Evolutionary conservation across 2,888 invertebrate genomes (phyloP).

Genomic region (Troides aeacus): DNA sequence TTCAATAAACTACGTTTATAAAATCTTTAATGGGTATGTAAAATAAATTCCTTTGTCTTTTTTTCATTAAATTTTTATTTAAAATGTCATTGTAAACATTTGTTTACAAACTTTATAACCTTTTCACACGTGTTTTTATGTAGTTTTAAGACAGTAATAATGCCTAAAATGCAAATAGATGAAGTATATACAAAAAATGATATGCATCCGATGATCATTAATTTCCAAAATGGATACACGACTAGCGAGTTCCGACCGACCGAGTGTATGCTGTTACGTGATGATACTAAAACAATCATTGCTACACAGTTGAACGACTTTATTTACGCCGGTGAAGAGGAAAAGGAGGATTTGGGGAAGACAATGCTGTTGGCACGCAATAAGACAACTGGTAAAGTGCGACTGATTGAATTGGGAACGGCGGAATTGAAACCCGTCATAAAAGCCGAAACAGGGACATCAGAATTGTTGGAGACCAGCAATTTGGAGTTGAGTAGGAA

Average conservation of each 20-base stretch:
- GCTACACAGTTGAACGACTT: slow-evolving; percentile 48
- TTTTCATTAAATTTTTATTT: not conserved
- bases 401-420: slow-evolving; percentile 55
- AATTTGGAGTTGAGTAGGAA: slow-evolving; percentile 77
- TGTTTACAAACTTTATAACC: slow-evolving; percentile 26
- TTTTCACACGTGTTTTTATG: slow-evolving; percentile 20
- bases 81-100: slow-evolving; percentile 6
- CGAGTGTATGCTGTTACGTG: slow-evolving; percentile 46
- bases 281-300: slow-evolving; percentile 45
- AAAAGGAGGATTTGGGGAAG: slow-evolving; percentile 48
- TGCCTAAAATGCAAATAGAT: slow-evolving; percentile 57
- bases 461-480: slow-evolving; percentile 49
- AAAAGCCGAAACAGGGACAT: slow-evolving; percentile 40
- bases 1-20: too few relatives aligned
- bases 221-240: slow-evolving; percentile 66
- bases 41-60: not conserved
- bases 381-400: slow-evolving; percentile 59
- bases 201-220: slow-evolving; percentile 49
- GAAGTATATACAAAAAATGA: slow-evolving; percentile 51
- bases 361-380: slow-evolving; percentile 58
- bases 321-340: slow-evolving; percentile 60
- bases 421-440: slow-evolving; percentile 54
- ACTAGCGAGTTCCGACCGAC: slow-evolving; percentile 47
- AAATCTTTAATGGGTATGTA: too few relatives aligned
- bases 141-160: slow-evolving; percentile 33